Percentiles rank a stretch among this genome's conserved stretches.
phyloP scores from a whole-genome alignment of 2,888 invertebrate species.

The Trichogramma dendrolimi region DNA sequence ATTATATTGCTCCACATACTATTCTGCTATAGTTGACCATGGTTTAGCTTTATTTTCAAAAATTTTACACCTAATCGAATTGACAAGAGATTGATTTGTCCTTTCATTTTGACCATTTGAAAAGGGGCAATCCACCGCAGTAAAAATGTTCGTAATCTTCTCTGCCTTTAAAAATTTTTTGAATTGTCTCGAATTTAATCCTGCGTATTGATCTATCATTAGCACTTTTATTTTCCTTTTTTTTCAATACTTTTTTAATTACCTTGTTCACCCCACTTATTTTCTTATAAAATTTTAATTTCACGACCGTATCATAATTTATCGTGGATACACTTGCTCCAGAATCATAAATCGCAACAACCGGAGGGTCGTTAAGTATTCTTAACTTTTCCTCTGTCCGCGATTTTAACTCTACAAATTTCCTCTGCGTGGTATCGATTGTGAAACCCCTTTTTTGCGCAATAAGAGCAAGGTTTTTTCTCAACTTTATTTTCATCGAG shows the following conservation, averaged over 20 bases:
- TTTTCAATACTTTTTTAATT: too few relatives aligned
- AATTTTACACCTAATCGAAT: slow-evolving; percentile 38
- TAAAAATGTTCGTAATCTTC: too few relatives aligned
- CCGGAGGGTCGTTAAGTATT: slow-evolving; percentile 13
- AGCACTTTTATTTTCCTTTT: too few relatives aligned
- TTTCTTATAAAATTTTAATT: slow-evolving; percentile 17
- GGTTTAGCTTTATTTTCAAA: slow-evolving; percentile 32
- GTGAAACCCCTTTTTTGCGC: too few relatives aligned
- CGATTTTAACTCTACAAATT: slow-evolving; percentile 20
- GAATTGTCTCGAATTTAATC: too few relatives aligned
- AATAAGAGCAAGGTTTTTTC: too few relatives aligned
- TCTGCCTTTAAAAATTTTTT: too few relatives aligned
- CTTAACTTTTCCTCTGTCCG: slow-evolving; percentile 7
- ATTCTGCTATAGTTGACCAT: slow-evolving; percentile 37
- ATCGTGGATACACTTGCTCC: slow-evolving; percentile 24
- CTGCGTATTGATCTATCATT: too few relatives aligned
- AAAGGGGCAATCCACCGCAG: too few relatives aligned
- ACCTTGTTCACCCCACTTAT: slow-evolving; percentile 20
- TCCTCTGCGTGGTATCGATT: slow-evolving; percentile 23
- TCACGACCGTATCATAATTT: slow-evolving; percentile 17
- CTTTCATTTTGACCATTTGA: too few relatives aligned
- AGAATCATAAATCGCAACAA: slow-evolving; percentile 23
- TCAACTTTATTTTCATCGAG: too few relatives aligned
- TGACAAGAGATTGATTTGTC: slow-evolving; percentile 34
- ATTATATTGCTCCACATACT: slow-evolving; percentile 35